Conservation (phyloP, 1,140 invertebrate species). For the Lordiphosa clarofinis region DNA sequence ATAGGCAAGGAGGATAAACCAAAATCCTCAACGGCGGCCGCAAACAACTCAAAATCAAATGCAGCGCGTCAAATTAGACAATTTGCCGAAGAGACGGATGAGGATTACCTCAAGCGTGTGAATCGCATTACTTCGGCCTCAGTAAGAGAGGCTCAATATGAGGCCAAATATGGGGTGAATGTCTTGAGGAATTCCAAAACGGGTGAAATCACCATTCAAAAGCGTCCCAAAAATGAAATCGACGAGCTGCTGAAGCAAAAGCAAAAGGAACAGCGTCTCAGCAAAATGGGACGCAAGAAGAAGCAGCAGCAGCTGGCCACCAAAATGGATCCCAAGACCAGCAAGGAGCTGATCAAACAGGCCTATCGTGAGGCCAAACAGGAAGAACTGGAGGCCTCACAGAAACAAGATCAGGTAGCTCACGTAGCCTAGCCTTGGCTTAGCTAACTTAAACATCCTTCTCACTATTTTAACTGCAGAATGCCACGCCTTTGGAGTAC, state of each 20-base stretch:
- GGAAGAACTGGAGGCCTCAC: slow-evolving; percentile 44
- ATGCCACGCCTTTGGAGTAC: slow-evolving; percentile 39
- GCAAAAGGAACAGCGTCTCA: slow-evolving; percentile 72
- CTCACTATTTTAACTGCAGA: slow-evolving; percentile 3
- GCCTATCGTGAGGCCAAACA: slow-evolving; percentile 54
- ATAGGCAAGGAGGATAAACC: slow-evolving; percentile 61
- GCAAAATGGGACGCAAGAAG: slow-evolving; percentile 62
- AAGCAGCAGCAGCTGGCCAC: slow-evolving; percentile 27
- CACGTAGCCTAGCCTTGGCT: too few species aligned
- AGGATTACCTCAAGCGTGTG: slow-evolving; percentile 81
- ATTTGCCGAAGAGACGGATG: slow-evolving; percentile 78
- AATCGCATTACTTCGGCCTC: slow-evolving; percentile 80
- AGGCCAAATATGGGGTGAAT: slow-evolving; percentile 82
- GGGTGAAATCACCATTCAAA: slow-evolving; percentile 80
- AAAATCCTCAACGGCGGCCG: slow-evolving; percentile 9
- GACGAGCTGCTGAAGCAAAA: slow-evolving; percentile 80
- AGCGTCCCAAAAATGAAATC: slow-evolving; percentile 80
- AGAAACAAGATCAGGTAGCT: slow-evolving; percentile 25
- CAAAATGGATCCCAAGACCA: slow-evolving; percentile 79
- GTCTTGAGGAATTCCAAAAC: slow-evolving; percentile 80
- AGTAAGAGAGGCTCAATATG: slow-evolving; percentile 81
- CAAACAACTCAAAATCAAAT: slow-evolving; percentile 14
- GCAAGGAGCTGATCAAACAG: slow-evolving; percentile 76
- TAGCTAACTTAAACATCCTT: not conserved
- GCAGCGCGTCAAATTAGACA: slow-evolving; percentile 68